Evolutionary conservation across 1,140 invertebrate species (phyloP), one percentile per base, ranked within the genome.

Genomic region (Agrilus planipennis): DNA sequence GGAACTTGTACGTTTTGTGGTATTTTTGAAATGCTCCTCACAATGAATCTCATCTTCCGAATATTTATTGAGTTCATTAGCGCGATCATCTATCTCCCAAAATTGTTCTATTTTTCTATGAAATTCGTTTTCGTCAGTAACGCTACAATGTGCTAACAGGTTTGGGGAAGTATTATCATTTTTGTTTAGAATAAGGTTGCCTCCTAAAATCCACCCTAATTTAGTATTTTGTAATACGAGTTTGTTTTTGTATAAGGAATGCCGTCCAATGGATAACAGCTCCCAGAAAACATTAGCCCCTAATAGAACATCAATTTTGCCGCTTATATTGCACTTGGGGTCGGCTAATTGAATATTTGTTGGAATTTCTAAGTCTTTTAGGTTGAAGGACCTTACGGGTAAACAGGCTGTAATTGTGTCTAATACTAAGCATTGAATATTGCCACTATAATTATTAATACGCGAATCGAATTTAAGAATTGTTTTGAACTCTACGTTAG

Each of bases 221-320:
- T 49, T 34, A n/a, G 51, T 57, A 49, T 60, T 37, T 39, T 57
- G 54, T 10, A 60, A 29, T 23, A 29, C 46, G 1, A 48, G 23
- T 12, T 27, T 49, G 11, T 49, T 29, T 21, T 44, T 42, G 4
- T 19, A 28, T 17, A 50, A 36, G 29, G 47, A 51, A 20, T 50
- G 46, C 43, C 50, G 34, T n/a, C 56, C 50, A 12, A 38, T 42
- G 16, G 44, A 44, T 1, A 61, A 28, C 22, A 61, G 28, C 10
- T 57, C 40, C 47, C 51, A 60, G 45, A 58, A 60, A 18, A 50
- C 12, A 16, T 52, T 52, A 9, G 53, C 52, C 1, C 50, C 54
- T 1, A 60, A 34, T 9, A 62, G 18, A 15, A 60, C 25, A 35
- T 62, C 48, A 27, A 58, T 51, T 7, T 41, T 34, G 25, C 41